phyloP scores from a whole-genome alignment of 2,797 vertebrate genomes.

The Myotis planiceps region DNA sequence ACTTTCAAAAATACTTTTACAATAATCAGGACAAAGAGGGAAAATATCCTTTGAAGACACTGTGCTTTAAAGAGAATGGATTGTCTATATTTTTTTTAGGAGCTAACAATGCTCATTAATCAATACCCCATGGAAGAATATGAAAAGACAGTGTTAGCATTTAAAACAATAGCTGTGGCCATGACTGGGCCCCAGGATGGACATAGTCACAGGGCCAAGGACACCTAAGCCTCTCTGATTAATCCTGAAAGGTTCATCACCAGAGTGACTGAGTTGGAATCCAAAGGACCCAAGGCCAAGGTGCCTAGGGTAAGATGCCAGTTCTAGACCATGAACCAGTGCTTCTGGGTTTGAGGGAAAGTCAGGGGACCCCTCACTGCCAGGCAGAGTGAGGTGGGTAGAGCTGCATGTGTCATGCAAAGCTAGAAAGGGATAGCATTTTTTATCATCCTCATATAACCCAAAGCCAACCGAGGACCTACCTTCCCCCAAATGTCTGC shows the following conservation, averaged over 20 bases:
- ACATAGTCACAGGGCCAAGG: background rate
- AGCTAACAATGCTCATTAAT: background rate
- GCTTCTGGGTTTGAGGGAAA: background rate
- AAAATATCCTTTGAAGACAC: constrained; percentile 64
- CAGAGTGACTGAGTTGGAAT: background rate
- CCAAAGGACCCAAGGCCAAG: background rate
- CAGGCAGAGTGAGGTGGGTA: background rate
- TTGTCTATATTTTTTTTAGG: constrained; percentile 57
- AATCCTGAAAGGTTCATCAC: background rate
- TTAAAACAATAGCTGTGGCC: background rate
- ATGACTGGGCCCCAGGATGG: background rate
- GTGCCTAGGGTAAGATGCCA: background rate
- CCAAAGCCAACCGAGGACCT: background rate
- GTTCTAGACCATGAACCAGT: background rate
- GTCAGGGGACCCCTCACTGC: background rate
- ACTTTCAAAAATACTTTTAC: constrained; percentile 63
- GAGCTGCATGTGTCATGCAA: background rate
- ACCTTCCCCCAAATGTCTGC: constrained; percentile 11
- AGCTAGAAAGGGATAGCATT: background rate
- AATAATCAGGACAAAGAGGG: constrained; percentile 3
- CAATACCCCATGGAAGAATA: background rate
- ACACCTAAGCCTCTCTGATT: background rate
- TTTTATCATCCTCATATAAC: background rate
- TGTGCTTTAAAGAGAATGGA: constrained; percentile 68
- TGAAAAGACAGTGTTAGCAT: background rate